Conservation (phyloP, 2,888 invertebrate species). For the Thecocarcelia acutangulata region DNA sequence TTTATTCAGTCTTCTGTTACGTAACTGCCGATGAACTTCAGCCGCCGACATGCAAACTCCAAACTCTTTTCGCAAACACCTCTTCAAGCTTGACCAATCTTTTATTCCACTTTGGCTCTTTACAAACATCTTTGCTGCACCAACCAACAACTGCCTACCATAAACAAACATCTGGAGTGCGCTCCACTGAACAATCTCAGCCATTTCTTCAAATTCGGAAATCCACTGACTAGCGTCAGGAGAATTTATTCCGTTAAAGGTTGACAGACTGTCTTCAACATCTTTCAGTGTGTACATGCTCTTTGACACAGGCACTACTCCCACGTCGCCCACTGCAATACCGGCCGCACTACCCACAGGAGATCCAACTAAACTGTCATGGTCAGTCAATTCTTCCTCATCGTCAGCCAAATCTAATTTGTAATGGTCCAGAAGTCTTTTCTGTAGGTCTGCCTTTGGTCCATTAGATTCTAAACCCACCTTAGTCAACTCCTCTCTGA, state of each 20-base stretch:
- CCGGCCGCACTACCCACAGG: neutral
- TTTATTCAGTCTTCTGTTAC: too few relatives aligned
- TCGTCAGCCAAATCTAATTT: neutral
- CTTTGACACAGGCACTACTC: neutral
- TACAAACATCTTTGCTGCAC: constrained; percentile 5
- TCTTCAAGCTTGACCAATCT: constrained; percentile 30
- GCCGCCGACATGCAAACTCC: constrained; percentile 11
- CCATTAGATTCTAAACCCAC: neutral
- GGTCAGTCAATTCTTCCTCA: neutral
- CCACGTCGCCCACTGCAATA: neutral
- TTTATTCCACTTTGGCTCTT: constrained; percentile 34
- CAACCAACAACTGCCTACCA: too few relatives aligned
- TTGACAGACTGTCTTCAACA: too few relatives aligned
- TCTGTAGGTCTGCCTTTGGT: neutral
- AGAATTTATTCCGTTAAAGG: constrained; percentile 9
- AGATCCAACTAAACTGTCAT: neutral
- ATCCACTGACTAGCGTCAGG: constrained; percentile 22
- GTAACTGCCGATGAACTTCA: constrained; percentile 8
- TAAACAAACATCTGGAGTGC: too few relatives aligned
- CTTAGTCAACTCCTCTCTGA: neutral
- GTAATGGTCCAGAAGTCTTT: neutral
- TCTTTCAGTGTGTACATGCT: too few relatives aligned
- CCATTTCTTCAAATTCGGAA: constrained; percentile 9
- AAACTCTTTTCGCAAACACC: constrained; percentile 38
- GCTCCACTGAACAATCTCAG: constrained; percentile 1